These are phyloP conservation scores for Andrena hattorfiana DNA, from an alignment of 2,888 invertebrate genomes.

Conservation along the genomic window DNA sequence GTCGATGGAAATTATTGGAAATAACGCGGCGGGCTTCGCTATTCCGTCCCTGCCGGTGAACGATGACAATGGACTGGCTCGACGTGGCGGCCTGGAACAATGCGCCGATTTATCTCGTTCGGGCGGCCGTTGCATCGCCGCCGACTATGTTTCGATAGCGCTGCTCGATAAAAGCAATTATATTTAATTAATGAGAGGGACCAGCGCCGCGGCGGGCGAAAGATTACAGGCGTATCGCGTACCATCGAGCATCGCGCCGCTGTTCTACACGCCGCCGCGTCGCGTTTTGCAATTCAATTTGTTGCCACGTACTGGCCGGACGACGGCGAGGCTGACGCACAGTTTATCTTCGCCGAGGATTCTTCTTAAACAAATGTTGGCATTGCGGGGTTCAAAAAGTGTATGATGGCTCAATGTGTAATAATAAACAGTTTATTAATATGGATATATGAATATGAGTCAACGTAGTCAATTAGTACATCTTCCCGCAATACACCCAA, in stretches of 20 bases:
- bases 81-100: constrained; percentile 19
- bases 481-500: too few relatives aligned
- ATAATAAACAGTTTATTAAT: too few relatives aligned
- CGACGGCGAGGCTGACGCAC: not conserved
- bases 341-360: not conserved
- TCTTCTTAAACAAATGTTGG: not conserved
- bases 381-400: too few relatives aligned
- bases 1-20: constrained; percentile 47
- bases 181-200: constrained; percentile 62
- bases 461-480: too few relatives aligned
- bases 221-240: constrained; percentile 36
- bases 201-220: not conserved
- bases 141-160: constrained; percentile 39
- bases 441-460: too few relatives aligned
- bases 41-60: constrained; percentile 24
- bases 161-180: constrained; percentile 58
- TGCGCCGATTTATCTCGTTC: constrained; percentile 49
- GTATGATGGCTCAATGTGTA: too few relatives aligned
- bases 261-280: constrained; percentile 9
- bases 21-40: constrained; percentile 28
- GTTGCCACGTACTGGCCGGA: not conserved
- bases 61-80: constrained; percentile 36
- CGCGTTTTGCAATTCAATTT: constrained; percentile 10
- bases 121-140: constrained; percentile 4
- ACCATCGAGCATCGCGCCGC: not conserved